A percentile compares a stretch with the other conserved stretches of the same genome.
Evolutionary conservation across 1,140 invertebrate species (phyloP).

Genomic region (Sipha flava): DNA sequence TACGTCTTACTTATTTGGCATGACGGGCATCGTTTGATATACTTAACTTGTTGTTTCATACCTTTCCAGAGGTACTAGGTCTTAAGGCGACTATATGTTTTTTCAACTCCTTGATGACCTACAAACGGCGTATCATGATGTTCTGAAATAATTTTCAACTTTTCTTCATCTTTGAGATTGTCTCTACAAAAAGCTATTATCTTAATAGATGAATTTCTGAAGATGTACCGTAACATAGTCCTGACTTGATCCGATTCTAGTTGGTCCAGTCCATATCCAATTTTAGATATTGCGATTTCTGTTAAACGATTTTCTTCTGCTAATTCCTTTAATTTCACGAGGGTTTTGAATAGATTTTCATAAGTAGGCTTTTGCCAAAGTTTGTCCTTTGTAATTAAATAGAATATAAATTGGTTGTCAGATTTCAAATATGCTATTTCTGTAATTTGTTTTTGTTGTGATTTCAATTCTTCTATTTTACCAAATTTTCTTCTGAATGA

Average conservation of each 20-base stretch:
- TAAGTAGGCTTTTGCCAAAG: not conserved
- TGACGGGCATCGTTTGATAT: slow-evolving; percentile 15
- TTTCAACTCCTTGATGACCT: slow-evolving; percentile 17
- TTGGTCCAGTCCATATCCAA: not conserved
- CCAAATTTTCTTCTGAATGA: not conserved
- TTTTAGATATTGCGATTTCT: not conserved
- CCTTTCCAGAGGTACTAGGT: slow-evolving; percentile 24
- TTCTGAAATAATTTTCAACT: not conserved
- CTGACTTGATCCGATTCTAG: not conserved
- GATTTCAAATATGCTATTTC: not conserved
- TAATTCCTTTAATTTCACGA: not conserved
- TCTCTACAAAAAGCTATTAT: not conserved
- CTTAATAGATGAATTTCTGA: not conserved
- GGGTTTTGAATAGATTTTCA: not conserved
- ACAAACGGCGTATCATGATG: slow-evolving; percentile 1
- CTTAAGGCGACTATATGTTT: not conserved
- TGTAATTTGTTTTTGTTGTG: not conserved
- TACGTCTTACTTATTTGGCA: slow-evolving; percentile 33
- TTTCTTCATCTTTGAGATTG: not conserved
- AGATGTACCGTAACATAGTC: not conserved
- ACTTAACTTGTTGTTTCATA: slow-evolving; percentile 28
- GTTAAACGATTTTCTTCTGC: not conserved
- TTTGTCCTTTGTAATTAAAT: not conserved
- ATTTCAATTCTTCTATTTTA: not conserved
- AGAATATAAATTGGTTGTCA: not conserved